Base-by-base conservation (phyloP, 2,888 invertebrate genomes). In the Cephus runcator region DNA sequence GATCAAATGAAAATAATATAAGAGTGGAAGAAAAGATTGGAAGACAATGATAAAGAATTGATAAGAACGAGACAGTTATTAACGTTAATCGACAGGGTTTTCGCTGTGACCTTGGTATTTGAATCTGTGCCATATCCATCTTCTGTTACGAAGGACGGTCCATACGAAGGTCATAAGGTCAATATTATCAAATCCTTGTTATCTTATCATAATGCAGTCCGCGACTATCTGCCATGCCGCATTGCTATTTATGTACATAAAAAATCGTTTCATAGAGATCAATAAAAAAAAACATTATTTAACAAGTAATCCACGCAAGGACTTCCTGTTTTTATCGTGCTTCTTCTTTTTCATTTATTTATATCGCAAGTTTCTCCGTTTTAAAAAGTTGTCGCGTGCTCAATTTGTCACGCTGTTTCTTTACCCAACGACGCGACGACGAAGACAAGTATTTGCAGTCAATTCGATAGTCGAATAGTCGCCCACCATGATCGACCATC, bases 211-310 rank as follows among this genome's bases (percentile, higher is more conserved):
- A 76, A 77, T 81, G 75, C 79, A 76, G 79, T 76, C 69, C 79
- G 75, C 73, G 77, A 40, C 69, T 36, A 34, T 68, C 34, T 81
- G 81, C 79, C 81, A 83, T 80, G 81, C 82, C 83, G 83, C 83
- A 84, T 85, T 87, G 31, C 79, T 81, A 83, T 82, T 83, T 81
- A 82, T 90, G 90, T 89, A 89, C 83, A 89, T 90, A 89, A 83
- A 81, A 83, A 83, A 88, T 88, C 85, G 85, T 88, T 88, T 87
- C 85, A 85, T 88, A 89, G 86, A 85, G 86, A 88, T 85, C 88
- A 87, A 88, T 86, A 84, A 86, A 84, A 85, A 79, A 85, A 35
- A 81, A 81, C 35, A 83, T 87, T 87, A 86, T 88, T 88, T 87
- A 86, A 85, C 84, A 84, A 83, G 85, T 83, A 80, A 77, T 34